Evolutionary conservation across 2,797 vertebrate genomes (phyloP).

Genomic region (Emydoidea blandingii): DNA sequence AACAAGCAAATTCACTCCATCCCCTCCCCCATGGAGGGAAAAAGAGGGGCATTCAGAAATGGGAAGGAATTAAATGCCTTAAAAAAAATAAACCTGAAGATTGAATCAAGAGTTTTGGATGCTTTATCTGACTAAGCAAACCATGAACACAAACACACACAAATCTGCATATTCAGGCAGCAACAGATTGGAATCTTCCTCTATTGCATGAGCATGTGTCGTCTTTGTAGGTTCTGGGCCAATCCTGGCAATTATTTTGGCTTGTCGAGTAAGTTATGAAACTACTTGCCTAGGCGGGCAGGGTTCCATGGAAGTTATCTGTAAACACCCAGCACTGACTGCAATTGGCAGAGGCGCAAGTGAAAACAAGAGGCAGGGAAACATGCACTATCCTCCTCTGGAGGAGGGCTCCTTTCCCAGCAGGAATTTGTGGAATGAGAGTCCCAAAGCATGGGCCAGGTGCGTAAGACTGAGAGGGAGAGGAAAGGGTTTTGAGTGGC

Average conservation of each 20-base stretch:
- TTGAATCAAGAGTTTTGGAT: background rate
- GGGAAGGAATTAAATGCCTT: background rate
- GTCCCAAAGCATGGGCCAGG: background rate
- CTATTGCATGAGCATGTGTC: background rate
- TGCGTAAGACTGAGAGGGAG: background rate
- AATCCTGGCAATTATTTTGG: background rate
- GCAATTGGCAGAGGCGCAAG: background rate
- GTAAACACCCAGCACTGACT: background rate
- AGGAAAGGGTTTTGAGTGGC: background rate
- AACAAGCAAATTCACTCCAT: constrained; percentile 38
- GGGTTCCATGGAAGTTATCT: background rate
- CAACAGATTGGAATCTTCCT: background rate
- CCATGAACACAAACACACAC: background rate
- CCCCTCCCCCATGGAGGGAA: background rate
- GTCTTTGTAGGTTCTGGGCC: background rate
- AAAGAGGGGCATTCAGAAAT: background rate
- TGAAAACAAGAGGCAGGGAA: background rate
- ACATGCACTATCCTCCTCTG: background rate
- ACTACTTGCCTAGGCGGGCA: background rate
- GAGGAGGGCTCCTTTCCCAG: background rate
- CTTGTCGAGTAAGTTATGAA: background rate
- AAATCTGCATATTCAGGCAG: background rate
- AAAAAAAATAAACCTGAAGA: background rate
- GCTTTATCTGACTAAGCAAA: constrained; percentile 2
- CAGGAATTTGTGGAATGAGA: background rate